Percentiles rank a stretch among this genome's conserved stretches.
phyloP scores from a whole-genome alignment of 2,113 vertebrate genomes.

The Macaca mulatta region DNA sequence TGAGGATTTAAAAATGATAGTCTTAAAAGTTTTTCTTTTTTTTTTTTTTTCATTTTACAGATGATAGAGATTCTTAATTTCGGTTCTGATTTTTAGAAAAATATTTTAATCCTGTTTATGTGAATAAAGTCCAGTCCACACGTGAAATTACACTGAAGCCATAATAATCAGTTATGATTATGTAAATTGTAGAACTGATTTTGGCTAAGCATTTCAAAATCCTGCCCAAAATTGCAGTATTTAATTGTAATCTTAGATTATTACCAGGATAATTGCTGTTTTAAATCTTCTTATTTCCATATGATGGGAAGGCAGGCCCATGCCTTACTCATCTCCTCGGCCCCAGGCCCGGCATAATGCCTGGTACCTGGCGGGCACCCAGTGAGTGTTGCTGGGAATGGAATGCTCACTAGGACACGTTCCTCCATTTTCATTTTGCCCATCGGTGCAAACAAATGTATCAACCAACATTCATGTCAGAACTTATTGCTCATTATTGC shows the following conservation, averaged over 20 bases:
- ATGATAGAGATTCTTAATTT: slow-evolving; percentile 7
- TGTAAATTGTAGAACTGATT: slow-evolving; percentile 54
- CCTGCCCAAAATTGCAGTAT: slow-evolving; percentile 35
- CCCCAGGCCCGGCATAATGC: background rate
- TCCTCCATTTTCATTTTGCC: background rate
- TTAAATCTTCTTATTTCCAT: background rate
- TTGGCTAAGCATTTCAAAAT: slow-evolving; percentile 48
- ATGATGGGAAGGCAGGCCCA: background rate
- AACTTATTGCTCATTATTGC: background rate
- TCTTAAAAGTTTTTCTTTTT: background rate
- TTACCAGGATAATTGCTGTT: slow-evolving; percentile 51
- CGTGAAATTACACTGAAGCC: slow-evolving; percentile 28
- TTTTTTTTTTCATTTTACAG: background rate
- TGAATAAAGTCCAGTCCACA: slow-evolving; percentile 16
- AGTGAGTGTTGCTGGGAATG: fast-evolving
- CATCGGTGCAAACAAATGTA: background rate
- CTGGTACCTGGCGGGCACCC: background rate
- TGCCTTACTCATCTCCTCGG: background rate
- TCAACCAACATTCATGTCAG: background rate
- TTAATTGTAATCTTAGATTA: slow-evolving; percentile 63
- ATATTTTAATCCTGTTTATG: slow-evolving; percentile 20
- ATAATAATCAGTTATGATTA: slow-evolving; percentile 48
- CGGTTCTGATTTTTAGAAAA: slow-evolving; percentile 40
- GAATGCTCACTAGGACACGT: background rate
- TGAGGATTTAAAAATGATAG: slow-evolving; percentile 32